Evolutionary conservation across 1,140 invertebrate species (phyloP), one percentile per base, ranked within the genome.

Genomic region (Drosophila saltans): DNA sequence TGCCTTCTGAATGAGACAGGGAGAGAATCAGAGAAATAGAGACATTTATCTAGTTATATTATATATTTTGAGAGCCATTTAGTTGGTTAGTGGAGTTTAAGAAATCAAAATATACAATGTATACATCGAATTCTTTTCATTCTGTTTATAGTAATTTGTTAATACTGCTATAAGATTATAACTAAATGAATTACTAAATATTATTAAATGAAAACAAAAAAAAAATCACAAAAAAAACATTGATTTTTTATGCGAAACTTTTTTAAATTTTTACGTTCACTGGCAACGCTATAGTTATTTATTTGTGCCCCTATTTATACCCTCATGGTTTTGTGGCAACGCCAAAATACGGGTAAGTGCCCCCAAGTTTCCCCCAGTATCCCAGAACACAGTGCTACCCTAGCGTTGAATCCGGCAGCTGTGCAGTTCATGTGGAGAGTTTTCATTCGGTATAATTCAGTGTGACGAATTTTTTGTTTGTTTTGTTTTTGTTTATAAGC

Each of bases 1-100:
- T 83, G 80, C 80, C 81, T 84, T 83, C 56, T 69, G 43, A 72
- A 77, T 69, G 61, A 57, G 56, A 36, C 16, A 52, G 45, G 45
- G 45, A 52, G 21, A 52, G 24, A 9, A 26, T 24, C 8, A 26
- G 45, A 52, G 24, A 52, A 52, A 52, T 52, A 9, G 45, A 52
- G 45, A 26, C 45, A 26, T 21, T 52, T 52, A 52, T 52, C 45
- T 52, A 52, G 45, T 52, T 52, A 52, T 7, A 21, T 10, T 30
- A 52, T 52, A 52, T 52, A 52, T 52, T 52, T 52, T 52, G 45
- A 52, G 24, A 52, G 7, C 9, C 21, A 43, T 43, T 52, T 26
- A 52, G 0, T n/a, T n/a, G 10, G 9, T 40, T 40, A 40, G 10
- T 11, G 10, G 39, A 36, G 41, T 43, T 1, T 16, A 43, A 43